These are phyloP conservation scores for Pteria penguin DNA, from an alignment of 2,888 invertebrate species.

Conservation along the genomic window DNA sequence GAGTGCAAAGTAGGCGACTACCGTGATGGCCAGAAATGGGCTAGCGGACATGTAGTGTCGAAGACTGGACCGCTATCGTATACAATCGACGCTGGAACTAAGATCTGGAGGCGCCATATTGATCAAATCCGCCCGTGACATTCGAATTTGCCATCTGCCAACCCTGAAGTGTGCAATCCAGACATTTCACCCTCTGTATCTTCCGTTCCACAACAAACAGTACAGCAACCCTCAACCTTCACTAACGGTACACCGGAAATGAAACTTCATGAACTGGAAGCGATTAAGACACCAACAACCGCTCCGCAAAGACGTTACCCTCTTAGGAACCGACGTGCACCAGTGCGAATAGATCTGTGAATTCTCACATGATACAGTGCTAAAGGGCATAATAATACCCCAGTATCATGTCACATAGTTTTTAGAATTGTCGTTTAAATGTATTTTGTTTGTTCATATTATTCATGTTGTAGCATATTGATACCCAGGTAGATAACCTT, in stretches of 20 bases:
- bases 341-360: too few relatives aligned
- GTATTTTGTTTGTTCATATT: too few relatives aligned
- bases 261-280: background rate
- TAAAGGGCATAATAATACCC: too few relatives aligned
- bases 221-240: too few relatives aligned
- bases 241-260: background rate
- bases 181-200: too few relatives aligned
- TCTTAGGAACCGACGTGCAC: background rate
- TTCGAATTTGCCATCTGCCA: background rate
- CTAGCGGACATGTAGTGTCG: background rate
- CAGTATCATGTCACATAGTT: too few relatives aligned
- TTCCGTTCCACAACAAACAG: background rate
- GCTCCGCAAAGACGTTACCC: slow-evolving; percentile 5
- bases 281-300: too few relatives aligned
- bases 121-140: slow-evolving; percentile 4
- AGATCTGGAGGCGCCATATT: slow-evolving; percentile 2
- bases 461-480: too few relatives aligned
- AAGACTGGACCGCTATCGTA: slow-evolving; percentile 11
- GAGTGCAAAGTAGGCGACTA: slow-evolving; percentile 14
- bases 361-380: too few relatives aligned
- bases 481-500: too few relatives aligned
- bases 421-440: too few relatives aligned
- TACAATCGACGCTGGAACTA: too few relatives aligned
- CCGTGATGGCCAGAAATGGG: background rate
- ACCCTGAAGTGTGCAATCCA: background rate